Conservation (phyloP, 2,888 invertebrate species). For the Nomada ferruginata region DNA sequence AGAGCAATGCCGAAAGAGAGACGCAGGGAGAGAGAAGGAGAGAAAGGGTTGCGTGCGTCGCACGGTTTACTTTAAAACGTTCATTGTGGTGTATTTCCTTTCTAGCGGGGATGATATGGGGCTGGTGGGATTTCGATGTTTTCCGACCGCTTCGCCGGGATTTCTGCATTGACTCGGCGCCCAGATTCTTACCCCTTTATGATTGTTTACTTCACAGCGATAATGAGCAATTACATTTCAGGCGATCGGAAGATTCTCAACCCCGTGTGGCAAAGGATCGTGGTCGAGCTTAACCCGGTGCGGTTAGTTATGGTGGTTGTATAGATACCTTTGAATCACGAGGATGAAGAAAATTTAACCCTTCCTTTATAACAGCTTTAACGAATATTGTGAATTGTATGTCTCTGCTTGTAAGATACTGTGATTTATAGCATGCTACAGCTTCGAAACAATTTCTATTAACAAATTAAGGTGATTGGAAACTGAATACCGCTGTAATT, state of each 20-base stretch:
- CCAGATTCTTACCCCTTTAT: neutral
- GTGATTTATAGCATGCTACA: too few relatives aligned
- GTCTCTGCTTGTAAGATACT: too few relatives aligned
- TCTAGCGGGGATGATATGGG: slow-evolving; percentile 39
- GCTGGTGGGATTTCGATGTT: slow-evolving; percentile 32
- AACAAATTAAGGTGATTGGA: too few relatives aligned
- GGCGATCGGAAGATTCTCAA: neutral
- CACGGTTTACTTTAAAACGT: slow-evolving; percentile 72
- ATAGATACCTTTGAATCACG: too few relatives aligned
- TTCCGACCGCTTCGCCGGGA: slow-evolving; percentile 50
- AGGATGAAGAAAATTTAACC: too few relatives aligned
- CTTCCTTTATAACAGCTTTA: too few relatives aligned
- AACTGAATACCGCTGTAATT: too few relatives aligned
- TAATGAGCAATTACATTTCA: neutral
- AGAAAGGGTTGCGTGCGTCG: slow-evolving; percentile 61
- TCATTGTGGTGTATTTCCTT: slow-evolving; percentile 60
- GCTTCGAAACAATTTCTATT: too few relatives aligned
- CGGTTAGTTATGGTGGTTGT: too few relatives aligned
- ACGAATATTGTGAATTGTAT: too few relatives aligned
- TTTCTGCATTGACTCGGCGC: slow-evolving; percentile 9
- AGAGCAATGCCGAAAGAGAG: slow-evolving; percentile 19
- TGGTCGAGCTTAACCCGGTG: too few relatives aligned
- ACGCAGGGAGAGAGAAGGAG: slow-evolving; percentile 6
- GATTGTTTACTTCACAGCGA: neutral
- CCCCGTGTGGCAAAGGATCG: neutral